Conservation (phyloP, 2,797 vertebrate genomes). For the Anguilla marmorata region DNA sequence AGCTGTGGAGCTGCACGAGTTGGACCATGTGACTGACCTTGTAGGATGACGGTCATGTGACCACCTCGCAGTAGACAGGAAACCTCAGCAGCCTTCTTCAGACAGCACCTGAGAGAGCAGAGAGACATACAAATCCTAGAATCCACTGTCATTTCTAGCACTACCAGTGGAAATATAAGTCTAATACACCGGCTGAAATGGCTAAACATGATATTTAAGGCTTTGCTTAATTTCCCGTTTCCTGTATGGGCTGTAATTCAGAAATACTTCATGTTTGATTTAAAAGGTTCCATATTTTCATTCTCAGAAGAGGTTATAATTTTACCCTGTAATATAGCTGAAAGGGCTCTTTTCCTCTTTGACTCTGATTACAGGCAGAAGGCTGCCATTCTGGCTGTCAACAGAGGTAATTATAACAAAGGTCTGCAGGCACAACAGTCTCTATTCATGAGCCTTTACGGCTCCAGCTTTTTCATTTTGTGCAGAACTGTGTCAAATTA, state of each 20-base stretch:
- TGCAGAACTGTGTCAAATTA: background rate
- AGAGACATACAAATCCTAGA: background rate
- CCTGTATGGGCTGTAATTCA: background rate
- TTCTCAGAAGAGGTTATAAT: background rate
- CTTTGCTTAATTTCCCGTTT: background rate
- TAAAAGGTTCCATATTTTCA: background rate
- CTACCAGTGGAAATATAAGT: background rate
- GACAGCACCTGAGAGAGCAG: conserved; percentile 73
- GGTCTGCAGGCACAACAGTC: background rate
- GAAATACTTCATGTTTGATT: background rate
- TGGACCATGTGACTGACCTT: conserved; percentile 77
- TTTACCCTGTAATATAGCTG: background rate
- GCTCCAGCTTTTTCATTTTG: background rate
- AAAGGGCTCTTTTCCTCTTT: background rate
- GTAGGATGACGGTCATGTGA: conserved; percentile 84
- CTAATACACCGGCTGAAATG: background rate
- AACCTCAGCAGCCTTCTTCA: conserved; percentile 87
- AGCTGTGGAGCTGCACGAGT: background rate
- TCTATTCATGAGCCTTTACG: background rate
- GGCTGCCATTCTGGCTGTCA: background rate
- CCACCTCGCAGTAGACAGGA: conserved; percentile 77
- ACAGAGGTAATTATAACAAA: background rate
- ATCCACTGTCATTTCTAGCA: background rate
- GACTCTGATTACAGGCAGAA: background rate
- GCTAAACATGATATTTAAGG: background rate